phyloP scores from a whole-genome alignment of 2,888 invertebrate genomes.

The Palloptera scutellata region DNA sequence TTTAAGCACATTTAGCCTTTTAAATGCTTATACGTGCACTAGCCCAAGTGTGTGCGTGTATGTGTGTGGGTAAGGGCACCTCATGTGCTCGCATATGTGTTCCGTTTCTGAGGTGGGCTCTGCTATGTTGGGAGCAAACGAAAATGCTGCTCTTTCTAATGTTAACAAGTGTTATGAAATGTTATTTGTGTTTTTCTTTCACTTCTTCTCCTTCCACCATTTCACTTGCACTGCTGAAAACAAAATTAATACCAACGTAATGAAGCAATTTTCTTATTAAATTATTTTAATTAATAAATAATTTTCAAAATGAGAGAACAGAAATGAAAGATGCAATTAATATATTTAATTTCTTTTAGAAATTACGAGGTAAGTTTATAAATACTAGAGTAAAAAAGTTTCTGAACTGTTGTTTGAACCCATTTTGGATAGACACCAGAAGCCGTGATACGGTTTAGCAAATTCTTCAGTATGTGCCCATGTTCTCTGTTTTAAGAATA shows the following conservation, averaged over 20 bases:
- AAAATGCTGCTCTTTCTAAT: background rate
- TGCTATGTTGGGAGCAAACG: background rate
- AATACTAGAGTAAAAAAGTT: no score
- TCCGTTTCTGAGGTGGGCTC: background rate
- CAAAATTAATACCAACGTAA: conserved; percentile 20
- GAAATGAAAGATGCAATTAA: no score
- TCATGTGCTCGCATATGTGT: background rate
- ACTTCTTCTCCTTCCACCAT: conserved; percentile 1
- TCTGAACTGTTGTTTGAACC: no score
- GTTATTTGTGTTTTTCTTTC: conserved; percentile 17
- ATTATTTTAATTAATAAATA: conserved; percentile 22
- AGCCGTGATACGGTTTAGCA: no score
- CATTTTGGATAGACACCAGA: no score
- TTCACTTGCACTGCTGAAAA: conserved; percentile 6
- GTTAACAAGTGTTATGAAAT: conserved; percentile 30
- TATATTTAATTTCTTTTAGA: no score
- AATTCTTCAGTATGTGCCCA: no score
- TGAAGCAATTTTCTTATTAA: conserved; percentile 16
- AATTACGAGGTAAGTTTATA: no score
- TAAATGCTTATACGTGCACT: background rate
- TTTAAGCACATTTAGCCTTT: conserved; percentile 10
- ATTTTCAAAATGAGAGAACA: no score
- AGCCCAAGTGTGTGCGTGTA: background rate
- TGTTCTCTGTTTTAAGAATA: no score
- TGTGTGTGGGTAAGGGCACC: background rate